Percentiles rank a stretch among this genome's conserved stretches.
These are phyloP conservation scores for Drosophila mayaguana DNA, from an alignment of 2,888 invertebrate genomes.

Conservation along the genomic window DNA sequence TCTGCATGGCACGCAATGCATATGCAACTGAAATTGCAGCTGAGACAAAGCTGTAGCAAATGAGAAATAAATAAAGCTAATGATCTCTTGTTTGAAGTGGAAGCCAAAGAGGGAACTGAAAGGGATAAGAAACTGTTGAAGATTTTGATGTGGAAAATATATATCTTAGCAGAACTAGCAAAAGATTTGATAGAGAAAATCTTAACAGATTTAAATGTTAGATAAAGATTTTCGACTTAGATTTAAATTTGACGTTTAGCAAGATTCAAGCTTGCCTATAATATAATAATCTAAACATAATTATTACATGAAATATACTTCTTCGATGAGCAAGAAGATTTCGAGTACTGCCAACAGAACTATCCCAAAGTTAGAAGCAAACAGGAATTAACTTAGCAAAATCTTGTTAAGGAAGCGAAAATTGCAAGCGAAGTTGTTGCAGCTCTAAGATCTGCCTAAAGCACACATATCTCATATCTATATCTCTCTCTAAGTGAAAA, in stretches of 20 bases:
- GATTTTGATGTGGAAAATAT: no score
- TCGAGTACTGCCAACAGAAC: background rate
- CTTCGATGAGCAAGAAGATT: background rate
- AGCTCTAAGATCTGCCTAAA: background rate
- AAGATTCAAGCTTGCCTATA: background rate
- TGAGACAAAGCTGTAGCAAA: background rate
- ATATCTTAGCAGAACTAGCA: no score
- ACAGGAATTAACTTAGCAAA: background rate
- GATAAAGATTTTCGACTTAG: no score
- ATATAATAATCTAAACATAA: background rate
- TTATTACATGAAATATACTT: background rate
- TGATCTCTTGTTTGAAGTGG: background rate
- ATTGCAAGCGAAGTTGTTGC: background rate
- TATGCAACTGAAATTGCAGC: background rate
- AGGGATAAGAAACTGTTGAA: background rate
- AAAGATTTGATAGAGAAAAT: no score
- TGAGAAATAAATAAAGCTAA: background rate
- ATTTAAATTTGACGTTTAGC: no score
- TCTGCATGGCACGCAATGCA: slow-evolving; percentile 43
- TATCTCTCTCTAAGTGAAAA: background rate
- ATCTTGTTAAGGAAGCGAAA: background rate
- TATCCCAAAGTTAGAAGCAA: background rate
- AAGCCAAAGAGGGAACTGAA: background rate
- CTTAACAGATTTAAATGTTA: no score
- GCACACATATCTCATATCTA: background rate